These are phyloP conservation scores for Agriotes lineatus DNA, from an alignment of 2,888 invertebrate genomes.

Conservation along the genomic window DNA sequence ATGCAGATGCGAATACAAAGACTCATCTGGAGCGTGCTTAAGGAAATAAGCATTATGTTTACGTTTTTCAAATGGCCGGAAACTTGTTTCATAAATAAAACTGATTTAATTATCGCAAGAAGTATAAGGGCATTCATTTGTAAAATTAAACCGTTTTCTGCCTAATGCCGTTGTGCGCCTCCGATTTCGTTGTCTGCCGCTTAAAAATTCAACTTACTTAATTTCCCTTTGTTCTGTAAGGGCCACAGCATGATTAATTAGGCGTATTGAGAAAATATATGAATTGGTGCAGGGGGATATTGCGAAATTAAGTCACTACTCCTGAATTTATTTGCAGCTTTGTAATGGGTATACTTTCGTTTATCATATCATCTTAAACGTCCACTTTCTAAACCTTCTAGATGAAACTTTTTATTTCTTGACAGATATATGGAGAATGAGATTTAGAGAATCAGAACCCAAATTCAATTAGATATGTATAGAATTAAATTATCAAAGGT, in stretches of 20 bases:
- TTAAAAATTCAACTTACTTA: conserved; percentile 27
- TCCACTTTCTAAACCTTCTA: too few species aligned
- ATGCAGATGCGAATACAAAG: conserved; percentile 46
- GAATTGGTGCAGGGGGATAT: neutral
- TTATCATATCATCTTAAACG: too few species aligned
- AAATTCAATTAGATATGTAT: too few species aligned
- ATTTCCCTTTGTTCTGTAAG: conserved; percentile 30
- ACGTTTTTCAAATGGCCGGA: conserved; percentile 42
- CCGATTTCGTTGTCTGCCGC: conserved; percentile 12
- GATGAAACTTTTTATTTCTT: too few species aligned
- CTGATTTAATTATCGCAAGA: conserved; percentile 50
- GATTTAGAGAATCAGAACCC: too few species aligned
- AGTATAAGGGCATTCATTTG: conserved; percentile 49
- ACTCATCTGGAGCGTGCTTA: conserved; percentile 45
- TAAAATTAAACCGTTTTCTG: conserved; percentile 45
- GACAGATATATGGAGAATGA: too few species aligned
- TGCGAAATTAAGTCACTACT: neutral
- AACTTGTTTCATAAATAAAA: conserved; percentile 49
- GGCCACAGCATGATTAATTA: conserved; percentile 32
- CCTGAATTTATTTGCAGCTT: neutral
- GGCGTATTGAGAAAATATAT: conserved; percentile 9
- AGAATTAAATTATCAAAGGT: too few species aligned
- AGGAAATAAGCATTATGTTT: conserved; percentile 47
- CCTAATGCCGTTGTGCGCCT: conserved; percentile 13
- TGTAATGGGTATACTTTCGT: too few species aligned